These are phyloP conservation scores for Anas bahamensis DNA, from an alignment of 2,797 vertebrate species.

Conservation along the genomic window DNA sequence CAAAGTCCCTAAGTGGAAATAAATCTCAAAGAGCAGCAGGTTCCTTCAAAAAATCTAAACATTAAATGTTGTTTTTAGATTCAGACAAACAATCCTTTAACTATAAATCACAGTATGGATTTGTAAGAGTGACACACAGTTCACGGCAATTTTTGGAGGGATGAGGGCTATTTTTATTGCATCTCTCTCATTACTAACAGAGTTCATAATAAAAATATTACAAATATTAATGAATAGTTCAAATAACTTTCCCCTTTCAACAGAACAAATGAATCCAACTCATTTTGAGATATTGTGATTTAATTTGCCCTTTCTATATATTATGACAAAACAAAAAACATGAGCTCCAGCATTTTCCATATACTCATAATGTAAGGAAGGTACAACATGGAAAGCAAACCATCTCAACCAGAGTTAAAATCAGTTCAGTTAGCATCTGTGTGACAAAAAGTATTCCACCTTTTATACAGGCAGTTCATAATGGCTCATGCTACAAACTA, in stretches of 20 bases:
- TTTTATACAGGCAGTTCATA: conserved; percentile 43
- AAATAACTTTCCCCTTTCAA: neutral
- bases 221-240: neutral
- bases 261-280: neutral
- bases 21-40: neutral
- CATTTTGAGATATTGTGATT: neutral
- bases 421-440: neutral
- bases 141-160: neutral
- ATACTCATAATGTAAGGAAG: neutral
- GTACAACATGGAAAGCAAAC: neutral
- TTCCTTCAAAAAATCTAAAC: neutral
- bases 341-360: neutral
- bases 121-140: neutral
- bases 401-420: neutral
- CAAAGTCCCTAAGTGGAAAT: neutral
- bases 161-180: neutral
- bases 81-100: neutral
- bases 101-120: neutral
- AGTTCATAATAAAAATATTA: neutral
- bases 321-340: neutral
- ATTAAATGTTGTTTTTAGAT: neutral
- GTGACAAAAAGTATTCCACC: conserved; percentile 66
- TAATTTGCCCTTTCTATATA: neutral
- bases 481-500: conserved; percentile 55
- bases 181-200: neutral